Percentiles rank a stretch among this genome's conserved stretches.
Evolutionary conservation across 1,140 invertebrate species (phyloP).

Genomic region (Sinonovacula constricta): DNA sequence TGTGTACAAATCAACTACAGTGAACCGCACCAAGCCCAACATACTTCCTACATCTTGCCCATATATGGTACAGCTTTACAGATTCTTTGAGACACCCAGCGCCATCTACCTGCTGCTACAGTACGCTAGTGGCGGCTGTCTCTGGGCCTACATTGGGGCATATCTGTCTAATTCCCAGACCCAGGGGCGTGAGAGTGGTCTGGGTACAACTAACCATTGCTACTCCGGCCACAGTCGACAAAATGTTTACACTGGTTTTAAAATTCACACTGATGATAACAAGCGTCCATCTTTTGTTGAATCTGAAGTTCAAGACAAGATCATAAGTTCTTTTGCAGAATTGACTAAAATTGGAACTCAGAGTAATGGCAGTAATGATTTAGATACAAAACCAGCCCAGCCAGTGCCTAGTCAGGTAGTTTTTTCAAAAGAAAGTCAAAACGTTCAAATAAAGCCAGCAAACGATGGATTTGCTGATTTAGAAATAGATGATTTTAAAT

Average conservation of each 20-base stretch:
- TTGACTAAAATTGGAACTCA: no score
- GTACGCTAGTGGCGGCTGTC: constrained; percentile 82
- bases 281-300: constrained; percentile 34
- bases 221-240: constrained; percentile 25
- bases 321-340: no score
- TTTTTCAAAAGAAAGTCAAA: constrained; percentile 17
- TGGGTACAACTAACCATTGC: constrained; percentile 24
- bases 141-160: constrained; percentile 82
- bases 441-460: not conserved
- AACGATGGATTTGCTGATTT: constrained; percentile 18
- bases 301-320: no score
- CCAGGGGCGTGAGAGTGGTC: constrained; percentile 18
- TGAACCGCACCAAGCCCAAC: constrained; percentile 62
- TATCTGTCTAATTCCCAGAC: constrained; percentile 71
- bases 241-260: constrained; percentile 69
- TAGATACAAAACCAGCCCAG: not conserved
- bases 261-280: constrained; percentile 58
- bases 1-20: constrained; percentile 83
- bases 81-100: constrained; percentile 86
- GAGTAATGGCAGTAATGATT: not conserved
- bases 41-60: constrained; percentile 76
- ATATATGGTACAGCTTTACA: constrained; percentile 86
- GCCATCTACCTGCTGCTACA: constrained; percentile 86
- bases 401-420: not conserved
- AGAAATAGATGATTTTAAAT: constrained; percentile 42